phyloP scores from a whole-genome alignment of 2,888 invertebrate species.

The Timema cristinae region DNA sequence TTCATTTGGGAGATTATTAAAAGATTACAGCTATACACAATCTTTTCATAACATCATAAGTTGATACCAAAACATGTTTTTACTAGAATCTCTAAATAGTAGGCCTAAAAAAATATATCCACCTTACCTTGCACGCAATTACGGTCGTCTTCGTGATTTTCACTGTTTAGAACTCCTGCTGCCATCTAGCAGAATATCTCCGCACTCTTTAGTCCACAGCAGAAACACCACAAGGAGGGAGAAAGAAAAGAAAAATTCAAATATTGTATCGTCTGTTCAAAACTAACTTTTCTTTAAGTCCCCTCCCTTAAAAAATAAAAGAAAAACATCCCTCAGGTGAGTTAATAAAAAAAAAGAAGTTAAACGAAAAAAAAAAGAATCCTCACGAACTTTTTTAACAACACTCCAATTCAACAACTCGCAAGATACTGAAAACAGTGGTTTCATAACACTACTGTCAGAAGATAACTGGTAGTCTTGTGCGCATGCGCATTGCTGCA shows the following conservation, averaged over 20 bases:
- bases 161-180: background rate
- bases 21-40: no score
- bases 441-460: no score
- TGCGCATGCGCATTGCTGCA: no score
- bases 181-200: slow-evolving; percentile 9
- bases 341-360: background rate
- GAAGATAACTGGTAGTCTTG: no score
- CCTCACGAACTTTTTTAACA: background rate
- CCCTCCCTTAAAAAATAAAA: background rate
- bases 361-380: background rate
- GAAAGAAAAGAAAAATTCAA: no score
- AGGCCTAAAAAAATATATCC: background rate
- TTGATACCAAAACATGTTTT: no score
- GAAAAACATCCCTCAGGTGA: slow-evolving; percentile 1
- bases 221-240: background rate
- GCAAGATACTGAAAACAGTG: background rate
- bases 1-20: no score
- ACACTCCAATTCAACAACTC: slow-evolving; percentile 13
- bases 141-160: background rate
- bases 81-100: no score
- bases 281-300: no score
- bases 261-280: no score
- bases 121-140: slow-evolving; percentile 12
- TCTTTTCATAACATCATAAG: no score
- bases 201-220: background rate